Percentiles rank a stretch among this genome's conserved stretches.
phyloP scores from a whole-genome alignment of 2,888 invertebrate species.

The Hydrotaea diabolus region DNA sequence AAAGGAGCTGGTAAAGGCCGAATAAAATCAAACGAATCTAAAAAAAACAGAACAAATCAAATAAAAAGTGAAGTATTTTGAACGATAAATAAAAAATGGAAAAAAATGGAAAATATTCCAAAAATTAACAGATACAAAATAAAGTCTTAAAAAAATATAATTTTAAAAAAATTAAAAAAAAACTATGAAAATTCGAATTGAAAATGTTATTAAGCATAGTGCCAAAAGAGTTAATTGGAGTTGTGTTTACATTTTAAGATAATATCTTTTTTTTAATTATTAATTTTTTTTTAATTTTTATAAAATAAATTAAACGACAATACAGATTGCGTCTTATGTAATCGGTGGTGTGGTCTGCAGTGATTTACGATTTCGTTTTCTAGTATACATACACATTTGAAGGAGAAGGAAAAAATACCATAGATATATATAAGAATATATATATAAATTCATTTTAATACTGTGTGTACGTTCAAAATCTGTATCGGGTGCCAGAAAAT shows the following conservation, averaged over 20 bases:
- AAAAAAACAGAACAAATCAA: constrained; percentile 55
- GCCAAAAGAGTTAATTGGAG: background rate
- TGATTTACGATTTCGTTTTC: constrained; percentile 39
- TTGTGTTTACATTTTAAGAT: no score
- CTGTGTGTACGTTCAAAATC: background rate
- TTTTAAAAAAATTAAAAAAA: background rate
- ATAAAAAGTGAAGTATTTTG: background rate
- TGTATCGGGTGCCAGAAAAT: constrained; percentile 16
- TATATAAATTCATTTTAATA: constrained; percentile 8
- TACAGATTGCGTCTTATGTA: constrained; percentile 6
- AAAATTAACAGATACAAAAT: constrained; percentile 33
- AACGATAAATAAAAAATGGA: constrained; percentile 10
- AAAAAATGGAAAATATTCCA: constrained; percentile 8
- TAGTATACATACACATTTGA: constrained; percentile 67
- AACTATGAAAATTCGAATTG: background rate
- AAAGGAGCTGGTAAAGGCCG: constrained; percentile 61
- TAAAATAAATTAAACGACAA: background rate
- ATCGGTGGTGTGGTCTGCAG: constrained; percentile 10
- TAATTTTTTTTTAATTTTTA: background rate
- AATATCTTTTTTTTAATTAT: background rate
- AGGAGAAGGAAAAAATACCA: constrained; percentile 25
- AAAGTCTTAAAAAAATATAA: background rate
- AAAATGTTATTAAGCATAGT: background rate
- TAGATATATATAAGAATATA: background rate
- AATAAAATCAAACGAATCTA: background rate